Evolutionary conservation across 2,888 invertebrate genomes (phyloP).

Genomic region (Clivina fossor): DNA sequence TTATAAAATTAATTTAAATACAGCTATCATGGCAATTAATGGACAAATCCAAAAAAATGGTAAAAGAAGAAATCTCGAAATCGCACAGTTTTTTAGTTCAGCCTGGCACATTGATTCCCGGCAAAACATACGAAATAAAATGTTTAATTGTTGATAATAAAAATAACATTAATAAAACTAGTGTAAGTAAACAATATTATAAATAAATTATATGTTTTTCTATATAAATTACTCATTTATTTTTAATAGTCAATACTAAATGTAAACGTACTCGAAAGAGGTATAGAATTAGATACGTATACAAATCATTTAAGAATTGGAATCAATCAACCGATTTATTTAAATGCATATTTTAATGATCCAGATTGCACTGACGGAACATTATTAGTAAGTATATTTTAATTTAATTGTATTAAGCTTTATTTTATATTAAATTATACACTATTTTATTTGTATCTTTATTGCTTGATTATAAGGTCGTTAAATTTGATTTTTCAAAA

Average conservation of each 20-base stretch:
- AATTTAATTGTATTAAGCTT: too few species aligned
- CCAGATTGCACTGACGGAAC: constrained; percentile 19
- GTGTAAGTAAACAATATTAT: constrained; percentile 24
- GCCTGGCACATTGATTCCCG: constrained; percentile 13
- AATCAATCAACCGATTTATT: constrained; percentile 26
- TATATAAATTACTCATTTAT: too few species aligned
- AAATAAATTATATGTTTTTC: too few species aligned
- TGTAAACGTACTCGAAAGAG: constrained; percentile 20
- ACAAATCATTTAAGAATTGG: constrained; percentile 32
- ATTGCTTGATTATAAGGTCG: too few species aligned
- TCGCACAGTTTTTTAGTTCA: constrained; percentile 9
- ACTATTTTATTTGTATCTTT: too few species aligned
- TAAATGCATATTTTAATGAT: constrained; percentile 34
- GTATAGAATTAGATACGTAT: constrained; percentile 15
- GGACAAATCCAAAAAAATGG: constrained; percentile 12
- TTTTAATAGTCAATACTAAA: too few species aligned
- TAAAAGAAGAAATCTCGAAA: constrained; percentile 14
- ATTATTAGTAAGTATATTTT: constrained; percentile 22
- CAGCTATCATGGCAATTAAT: constrained; percentile 25
- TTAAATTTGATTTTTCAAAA: too few species aligned
- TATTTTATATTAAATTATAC: too few species aligned
- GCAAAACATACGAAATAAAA: constrained; percentile 7
- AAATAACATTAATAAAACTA: constrained; percentile 18
- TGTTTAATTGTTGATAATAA: constrained; percentile 12
- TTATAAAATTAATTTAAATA: too few species aligned